phyloP scores from a whole-genome alignment of 2,113 vertebrate genomes.

The Macroglossus sobrinus region DNA sequence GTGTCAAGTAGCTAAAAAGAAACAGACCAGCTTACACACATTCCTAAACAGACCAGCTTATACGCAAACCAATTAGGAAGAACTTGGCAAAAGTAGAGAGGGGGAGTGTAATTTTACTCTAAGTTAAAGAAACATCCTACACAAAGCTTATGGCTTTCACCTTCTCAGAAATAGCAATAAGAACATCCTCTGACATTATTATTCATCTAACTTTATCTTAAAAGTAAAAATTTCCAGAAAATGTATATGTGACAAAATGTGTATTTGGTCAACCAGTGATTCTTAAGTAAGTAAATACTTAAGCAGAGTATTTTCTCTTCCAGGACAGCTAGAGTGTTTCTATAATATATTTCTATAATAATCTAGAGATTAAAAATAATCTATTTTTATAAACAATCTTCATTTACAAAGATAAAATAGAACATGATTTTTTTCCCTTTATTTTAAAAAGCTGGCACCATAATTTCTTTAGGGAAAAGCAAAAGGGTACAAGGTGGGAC shows the following conservation, averaged over 20 bases:
- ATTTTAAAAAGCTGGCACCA: not conserved
- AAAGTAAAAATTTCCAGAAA: not conserved
- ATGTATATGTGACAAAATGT: not conserved
- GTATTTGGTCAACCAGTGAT: not conserved
- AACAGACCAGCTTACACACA: not conserved
- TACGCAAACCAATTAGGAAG: conserved; percentile 16
- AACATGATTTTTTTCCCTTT: not conserved
- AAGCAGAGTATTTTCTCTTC: not conserved
- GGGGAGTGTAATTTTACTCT: not conserved
- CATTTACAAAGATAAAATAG: not conserved
- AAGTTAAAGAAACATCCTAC: not conserved
- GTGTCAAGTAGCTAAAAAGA: not conserved
- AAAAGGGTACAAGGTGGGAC: not conserved
- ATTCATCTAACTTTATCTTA: not conserved
- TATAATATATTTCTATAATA: not conserved
- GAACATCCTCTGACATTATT: not conserved
- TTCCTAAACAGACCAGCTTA: not conserved
- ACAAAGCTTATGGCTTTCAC: not conserved
- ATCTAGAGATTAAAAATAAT: too few relatives aligned
- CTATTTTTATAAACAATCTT: not conserved
- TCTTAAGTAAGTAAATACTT: conserved; percentile 14
- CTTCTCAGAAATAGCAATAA: not conserved
- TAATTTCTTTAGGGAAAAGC: not conserved
- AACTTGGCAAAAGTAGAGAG: not conserved
- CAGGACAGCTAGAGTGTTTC: not conserved